Conservation (phyloP, 2,113 vertebrate species). For the Calidris pygmaea region DNA sequence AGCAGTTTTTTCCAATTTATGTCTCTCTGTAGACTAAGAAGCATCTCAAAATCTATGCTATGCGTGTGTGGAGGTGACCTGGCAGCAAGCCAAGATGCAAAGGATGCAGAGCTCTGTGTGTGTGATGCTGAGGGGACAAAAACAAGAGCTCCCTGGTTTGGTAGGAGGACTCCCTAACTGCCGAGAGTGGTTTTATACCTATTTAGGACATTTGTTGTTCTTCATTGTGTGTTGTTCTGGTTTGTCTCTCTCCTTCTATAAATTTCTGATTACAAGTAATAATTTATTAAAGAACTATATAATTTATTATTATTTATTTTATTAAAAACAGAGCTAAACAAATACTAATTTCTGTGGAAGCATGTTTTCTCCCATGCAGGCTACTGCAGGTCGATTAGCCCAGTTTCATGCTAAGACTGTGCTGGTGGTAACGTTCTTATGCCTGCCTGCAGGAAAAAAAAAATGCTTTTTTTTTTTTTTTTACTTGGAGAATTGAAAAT, state of each 20-base stretch:
- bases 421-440: background rate
- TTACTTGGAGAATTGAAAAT: constrained; percentile 44
- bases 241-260: background rate
- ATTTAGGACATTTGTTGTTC: background rate
- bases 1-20: background rate
- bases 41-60: background rate
- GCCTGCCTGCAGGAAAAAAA: background rate
- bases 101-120: background rate
- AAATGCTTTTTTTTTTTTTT: background rate
- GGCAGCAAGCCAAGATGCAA: background rate
- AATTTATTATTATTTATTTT: background rate
- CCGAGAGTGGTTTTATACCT: background rate
- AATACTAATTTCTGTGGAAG: background rate
- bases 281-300: background rate
- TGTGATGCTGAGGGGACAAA: background rate
- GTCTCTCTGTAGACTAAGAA: background rate
- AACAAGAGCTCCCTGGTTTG: background rate
- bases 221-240: background rate
- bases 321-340: background rate
- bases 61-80: background rate
- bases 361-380: background rate
- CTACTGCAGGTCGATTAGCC: background rate
- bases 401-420: background rate
- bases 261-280: background rate
- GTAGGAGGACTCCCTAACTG: background rate